Base-by-base conservation (phyloP, 2,888 invertebrate genomes). In the Meloe dianella region DNA sequence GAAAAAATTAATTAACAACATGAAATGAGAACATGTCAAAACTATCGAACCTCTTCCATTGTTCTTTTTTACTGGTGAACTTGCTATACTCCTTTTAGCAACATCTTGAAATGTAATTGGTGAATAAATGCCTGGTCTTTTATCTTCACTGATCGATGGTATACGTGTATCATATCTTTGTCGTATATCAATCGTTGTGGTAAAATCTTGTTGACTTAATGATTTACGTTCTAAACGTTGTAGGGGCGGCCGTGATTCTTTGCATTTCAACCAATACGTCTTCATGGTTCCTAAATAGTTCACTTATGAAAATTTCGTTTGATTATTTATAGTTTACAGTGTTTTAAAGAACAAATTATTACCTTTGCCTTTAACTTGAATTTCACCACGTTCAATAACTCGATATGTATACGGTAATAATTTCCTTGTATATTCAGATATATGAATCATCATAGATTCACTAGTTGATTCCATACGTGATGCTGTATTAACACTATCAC, bases 331-430 rank as follows among this genome's bases (percentile, higher is more conserved):
- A 27, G 27, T n/a, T n/a, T n/a, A n/a, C n/a, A n/a, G n/a, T 27
- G 27, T 27, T 27, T 2, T 27, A 35, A 14, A 35, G 14, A 41
- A 20, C 10, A 47, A 29, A 24, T 29, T 60, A 74, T 81, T 83
- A 89, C 95, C 95, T 89, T 95, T 95, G 57, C 95, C 97, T 85
- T 96, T 97, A 0, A 97, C 92, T 77, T 92, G 90, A 69, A 96
- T 93, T 81, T 94, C 94, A 2, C 93, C 94, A 8, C 95, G 87
- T 79, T 94, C 93, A 9, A 86, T 86, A 4, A 94, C 90, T 78
- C 88, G 88, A 79, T 95, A 97, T 0, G 87, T 87, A 0, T 89
- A 85, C 0, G 94, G 90, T 8, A 97, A 85, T 17, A 93, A 85
- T 73, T 92, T 89, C 78, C 88, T 90, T 0, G 97, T 97, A 0